Evolutionary conservation across 2,888 invertebrate genomes (phyloP).

Genomic region (Tanypteryx hageni): DNA sequence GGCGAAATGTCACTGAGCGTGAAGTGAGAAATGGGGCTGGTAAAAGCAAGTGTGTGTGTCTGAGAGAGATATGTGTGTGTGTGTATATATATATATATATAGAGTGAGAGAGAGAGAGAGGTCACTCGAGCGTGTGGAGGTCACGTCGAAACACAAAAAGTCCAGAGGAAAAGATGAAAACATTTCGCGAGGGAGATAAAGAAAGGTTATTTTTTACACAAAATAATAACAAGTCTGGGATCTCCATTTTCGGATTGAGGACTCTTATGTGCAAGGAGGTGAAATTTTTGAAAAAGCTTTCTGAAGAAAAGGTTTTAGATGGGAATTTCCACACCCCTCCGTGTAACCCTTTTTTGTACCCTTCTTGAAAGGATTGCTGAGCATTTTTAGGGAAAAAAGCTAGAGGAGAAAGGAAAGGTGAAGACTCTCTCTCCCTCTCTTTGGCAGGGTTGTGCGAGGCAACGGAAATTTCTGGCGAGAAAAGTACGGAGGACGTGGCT

Average conservation of each 20-base stretch:
- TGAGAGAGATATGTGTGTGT: too few species aligned
- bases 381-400: neutral
- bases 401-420: neutral
- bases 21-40: neutral
- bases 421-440: neutral
- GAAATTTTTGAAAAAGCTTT: constrained; percentile 4
- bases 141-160: neutral
- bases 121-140: neutral
- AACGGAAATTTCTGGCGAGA: neutral
- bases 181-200: neutral
- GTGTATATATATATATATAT: too few species aligned
- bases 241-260: constrained; percentile 15
- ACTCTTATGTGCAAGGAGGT: neutral
- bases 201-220: neutral
- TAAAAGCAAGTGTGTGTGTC: neutral
- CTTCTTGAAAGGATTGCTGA: neutral
- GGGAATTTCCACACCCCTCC: neutral
- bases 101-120: neutral
- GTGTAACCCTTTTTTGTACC: neutral
- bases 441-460: neutral
- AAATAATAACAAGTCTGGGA: neutral
- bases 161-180: neutral
- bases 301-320: neutral
- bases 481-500: neutral
- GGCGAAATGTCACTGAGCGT: neutral